These are phyloP conservation scores for Melospiza melodia DNA, from an alignment of 2,113 vertebrate genomes.

Conservation along the genomic window DNA sequence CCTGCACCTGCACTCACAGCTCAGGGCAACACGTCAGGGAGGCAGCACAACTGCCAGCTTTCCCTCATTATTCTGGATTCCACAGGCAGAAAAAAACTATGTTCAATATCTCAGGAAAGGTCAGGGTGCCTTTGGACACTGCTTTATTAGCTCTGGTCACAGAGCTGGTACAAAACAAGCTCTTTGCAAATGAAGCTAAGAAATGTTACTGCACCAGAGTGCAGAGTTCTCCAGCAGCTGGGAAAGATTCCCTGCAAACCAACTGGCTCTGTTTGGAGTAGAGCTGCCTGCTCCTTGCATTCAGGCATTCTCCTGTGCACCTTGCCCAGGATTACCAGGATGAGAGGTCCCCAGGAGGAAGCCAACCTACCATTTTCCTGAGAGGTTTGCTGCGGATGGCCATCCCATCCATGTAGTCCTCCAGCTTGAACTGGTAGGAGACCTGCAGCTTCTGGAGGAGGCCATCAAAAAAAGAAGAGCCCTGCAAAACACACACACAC, in stretches of 20 bases:
- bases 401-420: slow-evolving; percentile 96
- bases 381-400: slow-evolving; percentile 92
- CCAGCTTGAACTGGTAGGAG: slow-evolving; percentile 92
- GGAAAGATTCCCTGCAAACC: background rate
- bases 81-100: background rate
- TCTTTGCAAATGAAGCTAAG: background rate
- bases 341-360: background rate
- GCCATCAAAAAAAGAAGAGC: slow-evolving; percentile 89
- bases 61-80: background rate
- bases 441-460: slow-evolving; percentile 94
- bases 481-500: slow-evolving; percentile 75
- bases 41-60: background rate
- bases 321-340: background rate
- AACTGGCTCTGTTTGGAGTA: background rate
- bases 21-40: background rate
- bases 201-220: background rate
- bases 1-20: background rate
- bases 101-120: background rate
- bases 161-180: background rate
- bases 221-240: background rate
- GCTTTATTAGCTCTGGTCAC: background rate
- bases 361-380: slow-evolving; percentile 84
- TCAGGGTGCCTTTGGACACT: background rate
- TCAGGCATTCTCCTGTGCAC: background rate
- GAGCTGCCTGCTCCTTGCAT: background rate